phyloP scores from a whole-genome alignment of 2,113 vertebrate species.

The Sinocyclocheilus maitianheensis region DNA sequence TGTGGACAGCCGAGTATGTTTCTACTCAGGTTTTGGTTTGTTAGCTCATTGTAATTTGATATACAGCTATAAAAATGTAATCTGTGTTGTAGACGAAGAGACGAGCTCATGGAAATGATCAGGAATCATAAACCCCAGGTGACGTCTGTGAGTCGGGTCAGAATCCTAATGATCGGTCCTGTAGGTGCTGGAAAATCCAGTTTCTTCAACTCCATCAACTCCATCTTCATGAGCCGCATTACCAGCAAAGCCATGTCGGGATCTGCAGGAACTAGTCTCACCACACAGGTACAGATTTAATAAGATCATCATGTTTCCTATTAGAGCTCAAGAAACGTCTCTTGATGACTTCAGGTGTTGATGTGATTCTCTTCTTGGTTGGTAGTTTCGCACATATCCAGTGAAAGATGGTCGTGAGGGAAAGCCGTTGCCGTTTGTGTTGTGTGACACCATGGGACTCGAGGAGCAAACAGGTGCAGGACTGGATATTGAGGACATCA shows the following conservation, averaged over 20 bases:
- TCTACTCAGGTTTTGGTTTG: not conserved
- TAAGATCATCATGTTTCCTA: too few species aligned
- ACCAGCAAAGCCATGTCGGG: conserved; percentile 69
- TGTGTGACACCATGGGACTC: conserved; percentile 63
- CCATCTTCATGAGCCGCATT: conserved; percentile 70
- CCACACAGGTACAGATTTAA: conserved; percentile 60
- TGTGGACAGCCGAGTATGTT: conserved; percentile 62
- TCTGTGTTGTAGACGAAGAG: conserved; percentile 52
- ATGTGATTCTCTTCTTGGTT: not conserved
- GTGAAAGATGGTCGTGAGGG: conserved; percentile 61
- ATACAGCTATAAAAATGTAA: not conserved
- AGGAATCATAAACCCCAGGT: too few species aligned
- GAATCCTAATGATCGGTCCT: conserved; percentile 76
- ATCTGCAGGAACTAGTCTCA: conserved; percentile 68
- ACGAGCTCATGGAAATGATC: too few species aligned
- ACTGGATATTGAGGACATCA: conserved; percentile 66
- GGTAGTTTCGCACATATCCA: conserved; percentile 68
- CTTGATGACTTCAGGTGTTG: not conserved
- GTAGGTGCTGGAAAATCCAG: conserved; percentile 75
- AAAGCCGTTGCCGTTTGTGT: conserved; percentile 53
- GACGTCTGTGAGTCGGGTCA: conserved; percentile 66
- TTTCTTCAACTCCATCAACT: conserved; percentile 81
- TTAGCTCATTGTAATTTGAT: too few species aligned
- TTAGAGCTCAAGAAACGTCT: too few species aligned
- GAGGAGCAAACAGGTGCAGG: conserved; percentile 64